These are phyloP conservation scores for Urophycis tenuis DNA, from an alignment of 2,797 vertebrate genomes.

Conservation along the genomic window DNA sequence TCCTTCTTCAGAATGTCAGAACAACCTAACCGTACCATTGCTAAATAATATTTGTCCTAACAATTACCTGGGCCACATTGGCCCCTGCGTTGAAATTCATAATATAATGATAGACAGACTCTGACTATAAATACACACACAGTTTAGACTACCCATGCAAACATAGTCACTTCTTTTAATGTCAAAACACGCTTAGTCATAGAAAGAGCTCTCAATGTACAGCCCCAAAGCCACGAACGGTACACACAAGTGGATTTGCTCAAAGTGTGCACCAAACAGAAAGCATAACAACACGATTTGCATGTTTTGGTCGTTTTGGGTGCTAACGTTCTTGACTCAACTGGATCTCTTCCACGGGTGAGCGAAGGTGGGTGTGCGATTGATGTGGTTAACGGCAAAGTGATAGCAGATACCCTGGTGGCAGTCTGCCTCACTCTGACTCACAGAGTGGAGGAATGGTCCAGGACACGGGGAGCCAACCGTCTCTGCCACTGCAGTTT, in stretches of 20 bases:
- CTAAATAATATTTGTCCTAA: no score
- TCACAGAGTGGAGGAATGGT: slow-evolving; percentile 20
- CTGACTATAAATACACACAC: not conserved
- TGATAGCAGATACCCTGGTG: slow-evolving; percentile 29
- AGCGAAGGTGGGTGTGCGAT: slow-evolving; percentile 28
- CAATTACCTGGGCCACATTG: not conserved
- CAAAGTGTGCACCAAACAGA: not conserved
- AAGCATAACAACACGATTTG: slow-evolving; percentile 24
- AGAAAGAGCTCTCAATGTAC: not conserved
- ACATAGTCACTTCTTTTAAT: not conserved
- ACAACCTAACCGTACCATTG: no score
- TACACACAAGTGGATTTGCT: not conserved
- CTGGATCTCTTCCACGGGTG: slow-evolving; percentile 31
- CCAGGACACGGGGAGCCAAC: slow-evolving; percentile 11
- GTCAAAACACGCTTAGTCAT: not conserved
- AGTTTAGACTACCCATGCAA: not conserved
- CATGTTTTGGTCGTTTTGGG: slow-evolving; percentile 43
- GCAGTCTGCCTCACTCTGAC: slow-evolving; percentile 26
- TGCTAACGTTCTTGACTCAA: slow-evolving; percentile 32
- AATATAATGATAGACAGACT: not conserved
- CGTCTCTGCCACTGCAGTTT: slow-evolving; percentile 13
- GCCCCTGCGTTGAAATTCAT: not conserved
- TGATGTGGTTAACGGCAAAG: slow-evolving; percentile 45
- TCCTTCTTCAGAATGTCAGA: no score
- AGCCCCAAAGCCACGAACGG: not conserved